A percentile compares a stretch with the other conserved stretches of the same genome.
These are phyloP conservation scores for Operophtera brumata DNA, from an alignment of 2,888 invertebrate species.

Conservation along the genomic window DNA sequence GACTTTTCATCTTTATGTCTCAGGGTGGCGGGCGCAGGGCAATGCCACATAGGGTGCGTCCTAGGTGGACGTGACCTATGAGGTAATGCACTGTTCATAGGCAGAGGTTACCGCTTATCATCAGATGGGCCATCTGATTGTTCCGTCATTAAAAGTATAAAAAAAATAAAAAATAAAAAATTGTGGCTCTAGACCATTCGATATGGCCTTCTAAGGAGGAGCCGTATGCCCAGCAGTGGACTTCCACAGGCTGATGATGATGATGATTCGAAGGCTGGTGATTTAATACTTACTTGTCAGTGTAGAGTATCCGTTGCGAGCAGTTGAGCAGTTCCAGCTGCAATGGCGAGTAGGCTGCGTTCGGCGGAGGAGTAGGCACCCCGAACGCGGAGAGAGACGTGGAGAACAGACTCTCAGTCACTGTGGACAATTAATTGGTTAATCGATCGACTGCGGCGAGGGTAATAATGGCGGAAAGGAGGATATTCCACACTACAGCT, in stretches of 20 bases:
- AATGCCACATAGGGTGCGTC: too few relatives aligned
- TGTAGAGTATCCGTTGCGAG: conserved; percentile 72
- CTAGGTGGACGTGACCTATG: too few relatives aligned
- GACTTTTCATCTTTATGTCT: too few relatives aligned
- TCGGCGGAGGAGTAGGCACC: conserved; percentile 85
- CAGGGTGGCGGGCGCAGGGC: too few relatives aligned
- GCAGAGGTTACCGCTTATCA: too few relatives aligned
- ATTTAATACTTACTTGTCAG: conserved; percentile 61
- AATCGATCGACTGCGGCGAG: neutral
- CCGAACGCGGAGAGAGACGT: conserved; percentile 83
- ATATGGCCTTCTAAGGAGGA: neutral
- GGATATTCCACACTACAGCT: too few relatives aligned
- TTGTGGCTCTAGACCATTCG: too few relatives aligned
- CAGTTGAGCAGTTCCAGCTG: conserved; percentile 84
- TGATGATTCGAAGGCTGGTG: neutral
- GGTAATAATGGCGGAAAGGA: neutral
- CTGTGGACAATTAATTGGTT: conserved; percentile 53
- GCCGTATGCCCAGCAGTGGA: neutral
- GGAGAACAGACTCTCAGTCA: conserved; percentile 85
- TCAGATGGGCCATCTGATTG: too few relatives aligned
- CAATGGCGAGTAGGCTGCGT: conserved; percentile 84
- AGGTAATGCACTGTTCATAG: too few relatives aligned
- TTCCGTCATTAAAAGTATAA: too few relatives aligned
- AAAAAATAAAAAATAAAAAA: too few relatives aligned
- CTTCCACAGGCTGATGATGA: neutral